Conservation (phyloP, 2,113 vertebrate genomes). For the Cairina moschata region DNA sequence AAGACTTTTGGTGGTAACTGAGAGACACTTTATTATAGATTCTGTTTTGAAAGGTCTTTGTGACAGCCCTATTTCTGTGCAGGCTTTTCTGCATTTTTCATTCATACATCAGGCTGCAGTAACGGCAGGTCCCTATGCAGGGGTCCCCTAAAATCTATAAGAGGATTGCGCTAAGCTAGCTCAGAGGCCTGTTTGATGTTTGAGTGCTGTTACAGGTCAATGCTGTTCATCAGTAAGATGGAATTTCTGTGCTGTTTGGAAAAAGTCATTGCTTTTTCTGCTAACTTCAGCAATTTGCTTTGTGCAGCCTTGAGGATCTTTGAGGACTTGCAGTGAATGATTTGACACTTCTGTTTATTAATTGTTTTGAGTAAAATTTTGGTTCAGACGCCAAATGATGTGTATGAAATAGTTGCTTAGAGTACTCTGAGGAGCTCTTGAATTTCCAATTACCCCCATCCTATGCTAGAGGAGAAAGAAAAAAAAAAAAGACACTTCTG, state of each 20-base stretch:
- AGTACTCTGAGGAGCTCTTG: not conserved
- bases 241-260: not conserved
- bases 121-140: not conserved
- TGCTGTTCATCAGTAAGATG: not conserved
- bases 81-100: not conserved
- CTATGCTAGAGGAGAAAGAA: not conserved
- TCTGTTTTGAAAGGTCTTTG: not conserved
- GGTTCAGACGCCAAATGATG: not conserved
- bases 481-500: not conserved
- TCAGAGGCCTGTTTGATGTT: not conserved
- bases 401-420: not conserved
- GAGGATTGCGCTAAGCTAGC: not conserved
- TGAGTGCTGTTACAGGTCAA: not conserved
- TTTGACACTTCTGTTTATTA: not conserved
- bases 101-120: fast-evolving
- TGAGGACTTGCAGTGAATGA: not conserved
- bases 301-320: not conserved
- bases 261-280: slow-evolving; percentile 5
- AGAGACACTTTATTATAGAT: not conserved
- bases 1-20: not conserved
- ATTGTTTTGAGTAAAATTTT: not conserved
- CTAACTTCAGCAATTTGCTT: not conserved
- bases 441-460: not conserved
- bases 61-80: not conserved
- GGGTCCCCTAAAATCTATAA: not conserved